Conservation (phyloP, 2,797 vertebrate species). For the Phaenicophaeus curvirostris region DNA sequence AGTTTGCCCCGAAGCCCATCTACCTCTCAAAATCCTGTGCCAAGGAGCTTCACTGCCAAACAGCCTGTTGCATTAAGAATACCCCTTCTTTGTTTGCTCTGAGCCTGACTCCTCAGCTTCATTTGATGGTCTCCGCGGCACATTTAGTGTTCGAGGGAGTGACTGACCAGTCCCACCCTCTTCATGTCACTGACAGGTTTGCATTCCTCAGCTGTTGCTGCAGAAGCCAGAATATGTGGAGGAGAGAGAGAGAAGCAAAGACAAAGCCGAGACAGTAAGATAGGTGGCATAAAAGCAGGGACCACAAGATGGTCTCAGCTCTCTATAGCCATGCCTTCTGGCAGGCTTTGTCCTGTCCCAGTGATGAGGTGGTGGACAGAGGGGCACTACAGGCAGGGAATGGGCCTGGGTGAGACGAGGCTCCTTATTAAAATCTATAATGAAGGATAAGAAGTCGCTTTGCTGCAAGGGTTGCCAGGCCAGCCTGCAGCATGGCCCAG, state of each 20-base stretch:
- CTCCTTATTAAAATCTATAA: background rate
- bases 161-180: background rate
- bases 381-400: background rate
- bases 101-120: background rate
- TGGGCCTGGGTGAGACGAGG: rapidly evolving
- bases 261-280: background rate
- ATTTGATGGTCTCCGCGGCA: background rate
- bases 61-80: background rate
- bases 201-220: background rate
- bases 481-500: slow-evolving; percentile 10
- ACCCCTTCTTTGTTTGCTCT: background rate
- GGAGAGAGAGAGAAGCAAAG: background rate
- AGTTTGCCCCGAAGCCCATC: background rate
- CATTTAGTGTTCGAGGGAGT: background rate
- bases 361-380: rapidly evolving
- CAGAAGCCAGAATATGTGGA: background rate
- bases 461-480: slow-evolving; percentile 1
- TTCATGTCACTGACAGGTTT: background rate
- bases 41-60: background rate
- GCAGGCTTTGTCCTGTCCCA: background rate
- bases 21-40: background rate
- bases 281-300: background rate
- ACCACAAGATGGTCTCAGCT: background rate
- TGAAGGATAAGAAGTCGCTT: slow-evolving; percentile 1
- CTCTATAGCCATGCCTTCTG: background rate